Evolutionary conservation across 2,113 vertebrate genomes (phyloP), one percentile per base, ranked within the genome.

Genomic region (Cyanocitta stelleri): DNA sequence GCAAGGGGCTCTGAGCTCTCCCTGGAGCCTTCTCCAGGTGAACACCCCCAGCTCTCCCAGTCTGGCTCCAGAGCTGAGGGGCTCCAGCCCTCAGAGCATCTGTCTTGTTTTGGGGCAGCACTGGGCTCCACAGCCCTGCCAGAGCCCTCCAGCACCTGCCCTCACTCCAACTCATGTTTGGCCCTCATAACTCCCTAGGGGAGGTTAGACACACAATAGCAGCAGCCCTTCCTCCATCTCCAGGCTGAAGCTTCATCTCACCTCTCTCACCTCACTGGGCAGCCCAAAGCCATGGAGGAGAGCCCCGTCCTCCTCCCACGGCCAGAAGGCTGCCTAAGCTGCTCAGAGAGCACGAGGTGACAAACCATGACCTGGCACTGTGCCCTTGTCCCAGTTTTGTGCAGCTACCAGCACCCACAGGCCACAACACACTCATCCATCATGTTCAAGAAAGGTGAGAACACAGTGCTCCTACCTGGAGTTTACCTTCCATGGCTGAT

Each of bases 311-410:
- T 8, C 22, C 51, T 27, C 41, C 39, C 6, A 16, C 0, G 5
- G 61, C 35, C 35, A 11, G 33, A 27, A 51, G 46, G 62, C 41
- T 24, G 16, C n/a, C 78, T 4, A 9, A 17, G 7, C 68, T 46
- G 63, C 89, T n/a, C 32, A 6, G 46, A 10, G 10, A 9, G 73
- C 58, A 12, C 0, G 0, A 35, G 39, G 26, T 6, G 23, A 29
- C 16, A 71, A 49, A 26, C 32, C 23, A 8, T 0, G 9, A 41
- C 3, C 51, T 0, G 0, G 37, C 59, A 6, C 69, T 3, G 33
- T 9, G 43, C 43, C 37, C 54, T 13, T 2, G 10, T 5, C 71
- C 7, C 0, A 0, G 29, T 8, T 46, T 2, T 8, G 8, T 13
- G 44, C 49, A 44, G 81, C 55, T 59, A 8, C 51, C 3, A 1